These are phyloP conservation scores for Axinella damicornis DNA, from an alignment of 37 sponge, comb jelly and placozoan genomes.

Conservation along the genomic window DNA sequence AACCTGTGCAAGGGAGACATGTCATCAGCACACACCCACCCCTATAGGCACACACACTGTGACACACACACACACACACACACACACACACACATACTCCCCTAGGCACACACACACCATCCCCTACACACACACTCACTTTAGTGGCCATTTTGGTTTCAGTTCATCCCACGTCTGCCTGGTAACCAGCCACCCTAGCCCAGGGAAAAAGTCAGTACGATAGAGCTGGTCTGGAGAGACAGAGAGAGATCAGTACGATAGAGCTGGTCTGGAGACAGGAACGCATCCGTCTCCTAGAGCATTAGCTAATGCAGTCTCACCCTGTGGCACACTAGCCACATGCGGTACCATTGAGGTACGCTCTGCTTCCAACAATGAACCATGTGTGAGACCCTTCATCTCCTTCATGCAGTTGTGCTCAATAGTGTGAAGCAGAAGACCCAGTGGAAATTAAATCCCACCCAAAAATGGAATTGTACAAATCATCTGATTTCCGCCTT, in stretches of 20 bases:
- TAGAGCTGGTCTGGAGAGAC: slow-evolving; percentile 75
- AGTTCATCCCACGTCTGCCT: slow-evolving; percentile 82
- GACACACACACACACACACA: neutral
- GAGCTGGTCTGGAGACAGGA: slow-evolving; percentile 54
- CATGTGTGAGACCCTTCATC: neutral
- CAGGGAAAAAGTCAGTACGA: slow-evolving; percentile 95
- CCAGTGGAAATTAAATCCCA: no score
- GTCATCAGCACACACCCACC: no score
- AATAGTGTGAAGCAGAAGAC: no score
- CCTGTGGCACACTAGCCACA: no score
- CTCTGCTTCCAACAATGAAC: no score
- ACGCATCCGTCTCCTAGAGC: no score
- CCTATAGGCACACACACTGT: no score
- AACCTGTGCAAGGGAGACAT: slow-evolving; percentile 37
- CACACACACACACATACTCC: slow-evolving; percentile 7
- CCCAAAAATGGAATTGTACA: no score
- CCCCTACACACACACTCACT: slow-evolving; percentile 45
- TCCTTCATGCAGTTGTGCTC: slow-evolving; percentile 38
- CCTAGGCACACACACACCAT: slow-evolving; percentile 41
- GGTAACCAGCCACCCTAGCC: slow-evolving; percentile 95
- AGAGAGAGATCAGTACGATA: slow-evolving; percentile 94
- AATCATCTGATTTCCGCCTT: no score
- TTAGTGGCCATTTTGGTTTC: slow-evolving; percentile 87
- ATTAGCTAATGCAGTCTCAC: no score
- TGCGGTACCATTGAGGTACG: no score